Evolutionary conservation across 1,140 invertebrate species (phyloP).

Genomic region (Ips typographus): DNA sequence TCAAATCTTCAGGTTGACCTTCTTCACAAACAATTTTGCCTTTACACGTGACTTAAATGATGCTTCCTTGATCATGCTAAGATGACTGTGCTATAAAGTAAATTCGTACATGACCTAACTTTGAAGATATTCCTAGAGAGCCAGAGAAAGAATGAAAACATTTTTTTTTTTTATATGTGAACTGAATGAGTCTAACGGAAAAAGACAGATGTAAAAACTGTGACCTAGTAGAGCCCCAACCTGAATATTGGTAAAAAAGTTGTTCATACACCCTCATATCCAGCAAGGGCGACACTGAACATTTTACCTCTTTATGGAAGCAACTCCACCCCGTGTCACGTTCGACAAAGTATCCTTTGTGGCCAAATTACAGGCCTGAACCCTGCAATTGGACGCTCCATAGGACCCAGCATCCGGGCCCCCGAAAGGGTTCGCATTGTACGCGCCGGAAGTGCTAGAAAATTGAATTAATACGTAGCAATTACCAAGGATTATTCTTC

Average conservation of each 20-base stretch:
- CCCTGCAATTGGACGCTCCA: constrained; percentile 46
- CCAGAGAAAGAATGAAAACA: too few species aligned
- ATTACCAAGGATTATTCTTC: constrained; percentile 46
- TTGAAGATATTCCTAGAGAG: too few species aligned
- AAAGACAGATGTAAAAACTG: constrained; percentile 18
- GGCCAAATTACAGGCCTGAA: constrained; percentile 49
- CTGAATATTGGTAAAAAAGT: constrained; percentile 18
- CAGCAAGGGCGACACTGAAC: constrained; percentile 29
- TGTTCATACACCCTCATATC: constrained; percentile 25
- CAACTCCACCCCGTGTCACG: constrained; percentile 42
- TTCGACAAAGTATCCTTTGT: constrained; percentile 48
- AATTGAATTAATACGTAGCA: constrained; percentile 54
- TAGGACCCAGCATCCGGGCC: constrained; percentile 47
- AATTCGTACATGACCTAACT: too few species aligned
- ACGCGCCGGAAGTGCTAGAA: constrained; percentile 47
- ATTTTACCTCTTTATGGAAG: constrained; percentile 44
- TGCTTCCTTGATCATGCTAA: too few species aligned
- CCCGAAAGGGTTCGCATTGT: constrained; percentile 48
- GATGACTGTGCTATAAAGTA: too few species aligned
- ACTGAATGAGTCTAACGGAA: neutral
- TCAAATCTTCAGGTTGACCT: too few species aligned
- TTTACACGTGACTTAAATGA: too few species aligned
- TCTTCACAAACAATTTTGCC: too few species aligned
- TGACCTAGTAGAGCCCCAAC: constrained; percentile 9
- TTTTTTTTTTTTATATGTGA: too few species aligned